A percentile compares a stretch with the other conserved stretches of the same genome.
Evolutionary conservation across 2,797 vertebrate genomes (phyloP).

Genomic region (Netta rufina): DNA sequence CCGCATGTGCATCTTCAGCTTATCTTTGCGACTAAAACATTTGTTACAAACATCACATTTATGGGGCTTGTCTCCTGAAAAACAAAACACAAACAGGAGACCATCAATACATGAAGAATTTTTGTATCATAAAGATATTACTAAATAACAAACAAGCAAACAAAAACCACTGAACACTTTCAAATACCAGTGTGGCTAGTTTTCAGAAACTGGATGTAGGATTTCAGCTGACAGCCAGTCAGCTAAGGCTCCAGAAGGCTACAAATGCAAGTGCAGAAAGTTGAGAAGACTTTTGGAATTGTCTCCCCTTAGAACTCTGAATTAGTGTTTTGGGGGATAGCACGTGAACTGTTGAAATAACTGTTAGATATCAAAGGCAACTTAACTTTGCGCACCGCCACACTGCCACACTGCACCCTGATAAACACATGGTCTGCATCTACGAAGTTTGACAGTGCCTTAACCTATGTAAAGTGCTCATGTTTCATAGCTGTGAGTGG

Average conservation of each 20-base stretch:
- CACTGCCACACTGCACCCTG: neutral
- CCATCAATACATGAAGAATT: neutral
- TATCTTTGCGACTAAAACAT: conserved; percentile 95
- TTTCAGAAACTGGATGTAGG: neutral
- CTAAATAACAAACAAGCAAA: neutral
- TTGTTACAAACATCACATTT: conserved; percentile 95
- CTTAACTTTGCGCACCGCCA: neutral
- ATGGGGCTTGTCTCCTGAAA: conserved; percentile 94
- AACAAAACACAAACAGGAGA: neutral
- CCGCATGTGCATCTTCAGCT: conserved; percentile 95
- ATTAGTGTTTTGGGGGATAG: fast-evolving
- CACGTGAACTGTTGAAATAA: neutral
- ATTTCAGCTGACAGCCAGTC: neutral
- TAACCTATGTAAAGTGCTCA: fast-evolving
- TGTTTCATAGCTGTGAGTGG: neutral
- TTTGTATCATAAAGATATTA: neutral
- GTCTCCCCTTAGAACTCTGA: neutral
- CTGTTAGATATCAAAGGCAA: neutral
- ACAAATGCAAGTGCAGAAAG: too few species aligned
- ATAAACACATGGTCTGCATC: neutral
- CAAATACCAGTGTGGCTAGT: neutral
- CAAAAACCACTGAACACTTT: fast-evolving
- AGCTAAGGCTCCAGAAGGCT: neutral
- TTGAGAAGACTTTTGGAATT: neutral
- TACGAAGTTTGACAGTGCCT: neutral